Percentiles rank a stretch among this genome's conserved stretches.
These are phyloP conservation scores for Lepeophtheirus nordmannii DNA, from an alignment of 2,888 invertebrate species.

Conservation along the genomic window DNA sequence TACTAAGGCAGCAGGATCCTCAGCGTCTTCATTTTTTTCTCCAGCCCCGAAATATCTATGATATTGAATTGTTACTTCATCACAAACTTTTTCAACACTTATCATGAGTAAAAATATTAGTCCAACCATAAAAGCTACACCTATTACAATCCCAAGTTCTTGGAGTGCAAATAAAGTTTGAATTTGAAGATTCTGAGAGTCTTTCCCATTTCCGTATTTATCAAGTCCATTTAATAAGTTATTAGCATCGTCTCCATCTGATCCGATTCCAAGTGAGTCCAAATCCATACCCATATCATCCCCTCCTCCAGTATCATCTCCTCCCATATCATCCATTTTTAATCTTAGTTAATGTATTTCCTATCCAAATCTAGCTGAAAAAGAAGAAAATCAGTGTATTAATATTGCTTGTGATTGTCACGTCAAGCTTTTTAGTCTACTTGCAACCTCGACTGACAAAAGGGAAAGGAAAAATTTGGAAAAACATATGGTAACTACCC, in stretches of 20 bases:
- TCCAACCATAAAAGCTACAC: slow-evolving; percentile 24
- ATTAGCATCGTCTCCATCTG: not conserved
- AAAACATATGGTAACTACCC: too few species aligned
- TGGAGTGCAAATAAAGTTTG: slow-evolving; percentile 21
- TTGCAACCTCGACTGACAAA: too few species aligned
- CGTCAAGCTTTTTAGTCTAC: too few species aligned
- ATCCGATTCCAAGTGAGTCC: not conserved
- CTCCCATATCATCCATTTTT: slow-evolving; percentile 17
- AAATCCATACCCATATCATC: slow-evolving; percentile 16
- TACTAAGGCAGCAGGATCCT: slow-evolving; percentile 23
- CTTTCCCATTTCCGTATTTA: not conserved
- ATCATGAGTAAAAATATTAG: slow-evolving; percentile 19
- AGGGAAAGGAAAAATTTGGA: too few species aligned
- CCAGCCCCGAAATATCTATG: slow-evolving; percentile 6
- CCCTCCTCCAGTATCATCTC: slow-evolving; percentile 14
- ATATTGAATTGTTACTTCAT: not conserved
- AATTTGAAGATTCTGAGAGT: slow-evolving; percentile 8
- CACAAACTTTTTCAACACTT: slow-evolving; percentile 15
- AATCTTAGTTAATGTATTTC: too few species aligned
- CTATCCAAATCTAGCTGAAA: too few species aligned
- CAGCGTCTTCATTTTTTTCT: slow-evolving; percentile 4
- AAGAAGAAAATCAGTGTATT: too few species aligned
- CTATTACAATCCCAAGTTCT: slow-evolving; percentile 21
- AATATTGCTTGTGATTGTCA: too few species aligned
- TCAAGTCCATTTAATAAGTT: not conserved